Percentiles rank a stretch among this genome's conserved stretches.
These are phyloP conservation scores for Micoletzkya japonica DNA, from an alignment of 2,888 invertebrate genomes.

Conservation along the genomic window DNA sequence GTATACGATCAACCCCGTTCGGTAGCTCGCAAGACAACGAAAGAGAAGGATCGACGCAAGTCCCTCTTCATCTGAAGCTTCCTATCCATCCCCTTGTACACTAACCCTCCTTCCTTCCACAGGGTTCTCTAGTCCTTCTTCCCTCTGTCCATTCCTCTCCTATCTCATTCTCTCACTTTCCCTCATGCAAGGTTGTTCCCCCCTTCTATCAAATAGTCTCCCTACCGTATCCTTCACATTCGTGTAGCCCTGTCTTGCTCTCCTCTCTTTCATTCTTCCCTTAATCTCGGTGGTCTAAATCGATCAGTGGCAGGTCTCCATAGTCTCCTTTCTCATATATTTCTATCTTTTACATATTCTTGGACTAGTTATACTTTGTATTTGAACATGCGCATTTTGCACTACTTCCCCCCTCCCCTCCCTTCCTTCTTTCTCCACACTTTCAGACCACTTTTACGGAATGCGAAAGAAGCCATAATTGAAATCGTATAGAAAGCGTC, in stretches of 20 bases:
- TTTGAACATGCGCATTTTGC: neutral
- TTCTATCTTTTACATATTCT: neutral
- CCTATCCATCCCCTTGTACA: neutral
- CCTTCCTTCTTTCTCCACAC: neutral
- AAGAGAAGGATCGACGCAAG: slow-evolving; percentile 20
- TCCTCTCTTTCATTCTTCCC: slow-evolving; percentile 4
- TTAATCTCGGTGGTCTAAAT: too few species aligned
- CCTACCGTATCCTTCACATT: neutral
- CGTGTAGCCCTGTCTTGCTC: slow-evolving; percentile 1
- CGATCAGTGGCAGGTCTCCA: neutral
- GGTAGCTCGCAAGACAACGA: slow-evolving; percentile 9
- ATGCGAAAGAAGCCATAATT: too few species aligned
- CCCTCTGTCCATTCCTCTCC: slow-evolving; percentile 8
- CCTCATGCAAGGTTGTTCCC: neutral
- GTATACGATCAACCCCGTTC: slow-evolving; percentile 16
- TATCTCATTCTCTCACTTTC: neutral
- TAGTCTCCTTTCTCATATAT: neutral
- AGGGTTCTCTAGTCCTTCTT: neutral
- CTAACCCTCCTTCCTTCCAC: neutral
- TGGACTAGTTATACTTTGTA: too few species aligned
- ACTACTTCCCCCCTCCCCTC: neutral
- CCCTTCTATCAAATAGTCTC: neutral
- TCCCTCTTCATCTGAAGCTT: slow-evolving; percentile 22
- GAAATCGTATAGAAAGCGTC: too few species aligned
- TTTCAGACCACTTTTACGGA: too few species aligned